phyloP scores from a whole-genome alignment of 2,113 vertebrate species.

The Probosciger aterrimus region DNA sequence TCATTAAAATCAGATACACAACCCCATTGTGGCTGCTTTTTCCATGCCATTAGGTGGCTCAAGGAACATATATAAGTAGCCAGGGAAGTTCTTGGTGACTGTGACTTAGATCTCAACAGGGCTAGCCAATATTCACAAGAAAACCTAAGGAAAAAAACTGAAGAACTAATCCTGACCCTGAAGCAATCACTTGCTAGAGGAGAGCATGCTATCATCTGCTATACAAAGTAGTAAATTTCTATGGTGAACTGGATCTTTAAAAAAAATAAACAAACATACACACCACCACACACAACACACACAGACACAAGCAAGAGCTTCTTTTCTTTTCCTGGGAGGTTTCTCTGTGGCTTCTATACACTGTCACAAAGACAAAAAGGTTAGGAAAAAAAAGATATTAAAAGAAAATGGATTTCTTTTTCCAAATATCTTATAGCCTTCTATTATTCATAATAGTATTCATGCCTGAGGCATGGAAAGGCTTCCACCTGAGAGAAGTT shows the following conservation, averaged over 20 bases:
- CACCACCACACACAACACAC: not conserved
- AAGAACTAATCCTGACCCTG: not conserved
- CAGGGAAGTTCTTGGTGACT: not conserved
- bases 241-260: not conserved
- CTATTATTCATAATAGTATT: not conserved
- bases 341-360: not conserved
- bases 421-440: not conserved
- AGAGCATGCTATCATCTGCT: not conserved
- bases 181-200: not conserved
- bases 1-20: not conserved
- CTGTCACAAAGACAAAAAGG: not conserved
- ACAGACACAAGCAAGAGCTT: not conserved
- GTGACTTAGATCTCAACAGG: not conserved
- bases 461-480: not conserved
- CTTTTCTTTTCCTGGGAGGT: not conserved
- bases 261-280: not conserved
- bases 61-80: not conserved
- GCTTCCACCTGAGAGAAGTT: not conserved
- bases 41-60: not conserved
- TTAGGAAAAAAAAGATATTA: not conserved
- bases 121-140: not conserved
- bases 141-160: fast-evolving
- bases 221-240: not conserved
- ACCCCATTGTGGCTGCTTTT: not conserved
- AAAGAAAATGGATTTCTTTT: not conserved